Percentiles rank a stretch among this genome's conserved stretches.
Evolutionary conservation across 2,888 invertebrate genomes (phyloP).

Genomic region (Drosophila leonis): DNA sequence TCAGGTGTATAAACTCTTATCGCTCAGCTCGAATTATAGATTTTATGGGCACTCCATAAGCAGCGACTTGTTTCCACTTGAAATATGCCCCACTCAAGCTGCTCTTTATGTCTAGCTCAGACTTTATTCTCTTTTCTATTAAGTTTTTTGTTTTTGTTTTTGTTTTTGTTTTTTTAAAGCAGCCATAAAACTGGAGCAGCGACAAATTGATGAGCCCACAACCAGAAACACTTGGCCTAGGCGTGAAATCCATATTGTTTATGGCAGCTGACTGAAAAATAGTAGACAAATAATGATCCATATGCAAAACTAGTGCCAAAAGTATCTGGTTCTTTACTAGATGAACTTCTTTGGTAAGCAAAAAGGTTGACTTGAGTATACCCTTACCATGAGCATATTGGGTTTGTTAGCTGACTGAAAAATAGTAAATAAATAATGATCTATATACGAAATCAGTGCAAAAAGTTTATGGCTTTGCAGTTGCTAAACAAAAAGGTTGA

Average conservation of each 20-base stretch:
- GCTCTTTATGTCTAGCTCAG: slow-evolving; percentile 30
- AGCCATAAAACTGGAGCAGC: slow-evolving; percentile 63
- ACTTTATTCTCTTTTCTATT: background rate
- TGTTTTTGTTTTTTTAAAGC: slow-evolving; percentile 12
- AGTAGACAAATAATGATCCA: background rate
- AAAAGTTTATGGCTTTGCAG: background rate
- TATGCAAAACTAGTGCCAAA: background rate
- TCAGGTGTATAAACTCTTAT: slow-evolving; percentile 62
- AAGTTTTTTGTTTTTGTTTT: background rate
- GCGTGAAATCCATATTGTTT: slow-evolving; percentile 57
- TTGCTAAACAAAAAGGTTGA: background rate
- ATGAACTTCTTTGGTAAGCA: no score
- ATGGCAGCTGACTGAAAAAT: slow-evolving; percentile 7
- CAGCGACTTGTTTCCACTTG: slow-evolving; percentile 45
- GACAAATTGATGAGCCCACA: slow-evolving; percentile 37
- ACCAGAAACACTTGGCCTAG: slow-evolving; percentile 29
- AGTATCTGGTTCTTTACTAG: background rate
- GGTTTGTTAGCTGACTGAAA: slow-evolving; percentile 20
- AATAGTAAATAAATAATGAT: background rate
- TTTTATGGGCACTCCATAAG: slow-evolving; percentile 55
- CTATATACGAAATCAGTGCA: background rate
- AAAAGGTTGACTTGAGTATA: background rate
- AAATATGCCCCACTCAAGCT: slow-evolving; percentile 19
- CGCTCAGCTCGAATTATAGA: slow-evolving; percentile 62
- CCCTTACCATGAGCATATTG: slow-evolving; percentile 6